Percentiles rank a stretch among this genome's conserved stretches.
phyloP scores from a whole-genome alignment of 2,797 vertebrate genomes.

The Cercopithecus petaurista region DNA sequence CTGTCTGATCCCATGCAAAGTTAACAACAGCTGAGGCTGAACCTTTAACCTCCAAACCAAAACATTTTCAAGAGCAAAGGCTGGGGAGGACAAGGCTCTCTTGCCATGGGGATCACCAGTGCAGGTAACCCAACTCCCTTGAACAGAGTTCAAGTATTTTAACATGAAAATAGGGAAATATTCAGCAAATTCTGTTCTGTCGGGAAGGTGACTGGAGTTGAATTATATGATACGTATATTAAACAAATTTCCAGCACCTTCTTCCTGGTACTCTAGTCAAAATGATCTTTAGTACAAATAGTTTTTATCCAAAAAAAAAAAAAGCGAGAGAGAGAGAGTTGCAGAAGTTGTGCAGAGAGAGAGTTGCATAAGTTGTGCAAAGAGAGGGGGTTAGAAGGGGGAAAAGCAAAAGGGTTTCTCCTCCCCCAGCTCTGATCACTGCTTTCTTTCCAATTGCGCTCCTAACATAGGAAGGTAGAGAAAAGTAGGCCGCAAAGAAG shows the following conservation, averaged over 20 bases:
- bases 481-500: neutral
- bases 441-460: neutral
- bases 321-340: neutral
- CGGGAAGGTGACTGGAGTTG: neutral
- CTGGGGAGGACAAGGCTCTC: neutral
- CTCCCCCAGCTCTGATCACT: neutral
- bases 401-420: neutral
- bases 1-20: neutral
- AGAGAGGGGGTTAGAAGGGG: neutral
- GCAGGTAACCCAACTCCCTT: neutral
- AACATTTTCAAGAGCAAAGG: neutral
- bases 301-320: neutral
- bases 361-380: neutral
- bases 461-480: neutral
- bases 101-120: neutral
- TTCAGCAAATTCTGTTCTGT: neutral
- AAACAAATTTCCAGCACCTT: neutral
- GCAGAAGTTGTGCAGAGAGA: neutral
- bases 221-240: neutral
- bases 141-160: slow-evolving; percentile 3
- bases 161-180: neutral
- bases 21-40: neutral
- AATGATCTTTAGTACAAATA: slow-evolving; percentile 27
- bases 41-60: neutral
- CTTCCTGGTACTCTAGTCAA: neutral